A percentile compares a stretch with the other conserved stretches of the same genome.
Evolutionary conservation across 2,888 invertebrate genomes (phyloP).

Genomic region (Hydrotaea diabolus): DNA sequence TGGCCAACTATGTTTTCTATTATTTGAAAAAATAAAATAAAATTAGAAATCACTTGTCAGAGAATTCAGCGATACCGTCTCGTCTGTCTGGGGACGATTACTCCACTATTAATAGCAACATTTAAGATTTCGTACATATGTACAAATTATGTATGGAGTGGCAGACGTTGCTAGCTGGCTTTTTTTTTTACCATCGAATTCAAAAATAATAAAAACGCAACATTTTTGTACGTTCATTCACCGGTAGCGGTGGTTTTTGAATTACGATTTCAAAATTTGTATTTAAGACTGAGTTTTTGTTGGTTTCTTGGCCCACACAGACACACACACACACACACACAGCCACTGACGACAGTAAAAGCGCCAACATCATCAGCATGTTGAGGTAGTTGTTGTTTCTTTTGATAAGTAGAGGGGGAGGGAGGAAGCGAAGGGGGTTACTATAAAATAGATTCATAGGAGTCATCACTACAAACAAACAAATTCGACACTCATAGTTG

Average conservation of each 20-base stretch:
- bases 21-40: not conserved
- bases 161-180: not conserved
- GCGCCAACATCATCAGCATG: not conserved
- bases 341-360: not conserved
- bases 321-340: no score
- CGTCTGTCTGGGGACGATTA: not conserved
- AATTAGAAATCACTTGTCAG: conserved; percentile 19
- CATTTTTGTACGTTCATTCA: conserved; percentile 1
- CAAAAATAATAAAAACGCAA: not conserved
- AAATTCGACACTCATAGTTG: conserved; percentile 40
- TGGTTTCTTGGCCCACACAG: not conserved
- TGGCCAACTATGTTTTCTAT: not conserved
- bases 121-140: no score
- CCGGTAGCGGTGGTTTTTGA: not conserved
- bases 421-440: not conserved
- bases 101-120: not conserved
- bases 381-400: not conserved
- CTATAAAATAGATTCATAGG: conserved; percentile 25
- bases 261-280: not conserved
- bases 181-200: not conserved
- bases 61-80: not conserved
- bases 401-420: not conserved
- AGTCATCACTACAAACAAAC: conserved; percentile 14
- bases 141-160: no score
- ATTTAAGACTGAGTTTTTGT: not conserved